phyloP scores from a whole-genome alignment of 2,888 invertebrate species.

The Thyatira batis region DNA sequence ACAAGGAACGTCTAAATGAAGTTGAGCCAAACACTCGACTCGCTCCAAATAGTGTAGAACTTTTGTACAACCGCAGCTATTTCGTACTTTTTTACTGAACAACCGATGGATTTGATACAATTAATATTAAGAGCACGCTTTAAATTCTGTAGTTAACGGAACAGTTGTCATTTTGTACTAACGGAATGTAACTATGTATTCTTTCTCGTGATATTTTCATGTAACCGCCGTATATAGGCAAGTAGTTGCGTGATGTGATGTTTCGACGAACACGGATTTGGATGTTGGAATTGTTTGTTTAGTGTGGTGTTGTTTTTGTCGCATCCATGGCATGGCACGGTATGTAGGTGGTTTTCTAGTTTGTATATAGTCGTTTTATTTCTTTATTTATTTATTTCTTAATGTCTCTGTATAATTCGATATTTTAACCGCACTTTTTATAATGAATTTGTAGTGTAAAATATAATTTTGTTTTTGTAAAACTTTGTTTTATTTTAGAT shows the following conservation, averaged over 20 bases:
- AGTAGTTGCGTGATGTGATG: constrained; percentile 21
- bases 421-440: constrained; percentile 30
- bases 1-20: constrained; percentile 9
- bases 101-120: constrained; percentile 74
- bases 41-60: constrained; percentile 29
- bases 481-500: constrained; percentile 28
- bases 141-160: constrained; percentile 59
- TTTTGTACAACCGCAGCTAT: constrained; percentile 73
- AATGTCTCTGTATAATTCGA: constrained; percentile 31
- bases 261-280: constrained; percentile 57
- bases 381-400: constrained; percentile 49
- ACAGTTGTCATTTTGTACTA: constrained; percentile 50
- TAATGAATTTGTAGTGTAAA: constrained; percentile 40
- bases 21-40: constrained; percentile 2
- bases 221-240: constrained; percentile 57
- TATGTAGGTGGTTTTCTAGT: constrained; percentile 14
- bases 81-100: constrained; percentile 79
- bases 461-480: constrained; percentile 21
- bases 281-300: constrained; percentile 51
- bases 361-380: constrained; percentile 62
- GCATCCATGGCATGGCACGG: constrained; percentile 41
- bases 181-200: constrained; percentile 71
- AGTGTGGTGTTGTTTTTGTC: constrained; percentile 26
- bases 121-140: constrained; percentile 74
- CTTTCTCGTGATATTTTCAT: constrained; percentile 75